Base-by-base conservation (phyloP, 2,113 vertebrate genomes). In the Cepphus grylle region DNA sequence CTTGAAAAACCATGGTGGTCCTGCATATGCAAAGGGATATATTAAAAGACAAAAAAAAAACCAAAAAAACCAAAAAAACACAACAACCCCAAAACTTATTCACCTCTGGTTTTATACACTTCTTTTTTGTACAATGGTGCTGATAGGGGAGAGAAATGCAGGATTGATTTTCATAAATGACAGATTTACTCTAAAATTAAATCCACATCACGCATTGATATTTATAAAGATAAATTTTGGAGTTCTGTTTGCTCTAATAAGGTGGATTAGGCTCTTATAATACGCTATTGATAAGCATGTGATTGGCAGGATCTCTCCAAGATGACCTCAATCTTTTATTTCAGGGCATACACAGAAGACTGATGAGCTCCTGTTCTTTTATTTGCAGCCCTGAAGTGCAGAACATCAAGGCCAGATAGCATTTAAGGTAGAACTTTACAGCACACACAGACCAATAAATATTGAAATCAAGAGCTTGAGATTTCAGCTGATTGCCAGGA, bases 141-240 rank as follows among this genome's bases (percentile, higher is more conserved):
- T 42, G 25, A 49, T 69, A 66, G 70, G 3, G 5, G 17, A 86
- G 27, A 65, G 21, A 70, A 81, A 83, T 73, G 8, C 5, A 38
- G 19, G 2, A 90, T 11, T 74, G 32, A 59, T 87, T 92, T 93
- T 94, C 32, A 90, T 63, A 72, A 96, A 85, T 79, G 22, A 79
- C 49, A 79, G 25, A 69, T 82, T 88, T 94, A 36, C 9, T 80
- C 9, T 61, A 73, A 88, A 92, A 80, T 72, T 59, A 61, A 69
- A 94, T 49, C 25, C 21, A 70, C 12, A 81, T 40, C 30, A 43
- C 40, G 12, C 45, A 86, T 45, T 88, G 58, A 61, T 88, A 69
- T 86, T 67, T 72, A 65, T 53, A 83, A 77, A 70, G 26, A 91
- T 63, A 96, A 81, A 87, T 94, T 92, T 86, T 81, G 88, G 13